Conservation (phyloP, 2,888 invertebrate species). For the Adelphocoris suturalis region DNA sequence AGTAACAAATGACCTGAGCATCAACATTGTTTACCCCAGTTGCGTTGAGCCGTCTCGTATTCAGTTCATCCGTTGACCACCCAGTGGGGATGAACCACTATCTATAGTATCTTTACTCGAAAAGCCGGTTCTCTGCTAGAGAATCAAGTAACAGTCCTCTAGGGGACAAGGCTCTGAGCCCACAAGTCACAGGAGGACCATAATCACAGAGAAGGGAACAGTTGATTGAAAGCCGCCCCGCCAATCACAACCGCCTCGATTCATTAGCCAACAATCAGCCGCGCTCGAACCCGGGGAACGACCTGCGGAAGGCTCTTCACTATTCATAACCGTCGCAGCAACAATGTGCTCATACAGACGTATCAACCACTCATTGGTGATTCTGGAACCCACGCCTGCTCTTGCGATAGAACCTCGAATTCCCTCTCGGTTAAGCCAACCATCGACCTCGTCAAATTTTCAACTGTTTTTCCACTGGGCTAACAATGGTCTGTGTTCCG, state of each 20-base stretch:
- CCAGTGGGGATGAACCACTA: not conserved
- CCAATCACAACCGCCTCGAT: slow-evolving; percentile 54
- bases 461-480: slow-evolving; percentile 15
- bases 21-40: not conserved
- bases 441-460: slow-evolving; percentile 4
- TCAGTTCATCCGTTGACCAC: not conserved
- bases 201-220: slow-evolving; percentile 14
- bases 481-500: not conserved
- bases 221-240: slow-evolving; percentile 52
- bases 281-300: not conserved
- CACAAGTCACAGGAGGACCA: slow-evolving; percentile 3
- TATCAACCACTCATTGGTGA: slow-evolving; percentile 9
- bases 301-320: not conserved
- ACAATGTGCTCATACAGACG: not conserved
- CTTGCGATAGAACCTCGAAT: not conserved
- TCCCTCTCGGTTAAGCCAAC: not conserved
- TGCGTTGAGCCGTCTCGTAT: not conserved
- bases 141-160: slow-evolving; percentile 24
- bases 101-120: not conserved
- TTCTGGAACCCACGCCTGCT: not conserved
- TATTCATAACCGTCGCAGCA: slow-evolving; percentile 46
- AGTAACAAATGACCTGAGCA: too few species aligned
- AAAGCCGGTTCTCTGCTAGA: not conserved
- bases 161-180: not conserved
- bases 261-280: slow-evolving; percentile 58